Percentiles rank a stretch among this genome's conserved stretches.
Conservation (phyloP, 2,888 invertebrate species). For the Melieria omissa region DNA sequence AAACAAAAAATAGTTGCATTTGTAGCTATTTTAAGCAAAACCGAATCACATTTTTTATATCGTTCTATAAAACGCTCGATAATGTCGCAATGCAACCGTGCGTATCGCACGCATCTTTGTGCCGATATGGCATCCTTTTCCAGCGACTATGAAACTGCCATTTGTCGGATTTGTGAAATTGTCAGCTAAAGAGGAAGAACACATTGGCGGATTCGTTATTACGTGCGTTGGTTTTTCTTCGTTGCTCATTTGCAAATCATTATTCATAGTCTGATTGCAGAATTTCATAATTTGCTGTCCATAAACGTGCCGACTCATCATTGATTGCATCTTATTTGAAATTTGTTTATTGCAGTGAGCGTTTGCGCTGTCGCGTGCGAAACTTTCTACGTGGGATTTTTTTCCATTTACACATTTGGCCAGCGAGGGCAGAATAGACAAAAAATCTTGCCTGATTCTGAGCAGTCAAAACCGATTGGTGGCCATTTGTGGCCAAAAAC, state of each 20-base stretch:
- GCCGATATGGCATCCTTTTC: too few relatives aligned
- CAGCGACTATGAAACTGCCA: constrained; percentile 18
- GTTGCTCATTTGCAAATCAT: too few relatives aligned
- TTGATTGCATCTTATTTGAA: constrained; percentile 1
- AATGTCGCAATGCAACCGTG: too few relatives aligned
- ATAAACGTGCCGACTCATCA: background rate
- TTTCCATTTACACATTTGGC: constrained; percentile 41
- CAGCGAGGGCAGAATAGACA: constrained; percentile 46
- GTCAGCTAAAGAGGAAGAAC: constrained; percentile 22
- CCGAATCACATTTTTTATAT: too few relatives aligned
- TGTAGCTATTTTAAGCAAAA: too few relatives aligned
- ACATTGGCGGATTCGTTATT: constrained; percentile 13
- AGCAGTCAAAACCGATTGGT: constrained; percentile 45
- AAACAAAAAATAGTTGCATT: too few relatives aligned
- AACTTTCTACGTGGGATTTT: constrained; percentile 24
- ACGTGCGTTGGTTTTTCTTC: constrained; percentile 9
- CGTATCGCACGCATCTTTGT: too few relatives aligned
- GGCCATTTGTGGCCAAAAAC: constrained; percentile 46
- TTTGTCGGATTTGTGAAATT: constrained; percentile 30
- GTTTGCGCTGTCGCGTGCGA: constrained; percentile 12
- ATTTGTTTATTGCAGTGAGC: constrained; percentile 15
- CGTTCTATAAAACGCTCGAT: too few relatives aligned
- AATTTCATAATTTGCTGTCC: background rate
- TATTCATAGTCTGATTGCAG: background rate
- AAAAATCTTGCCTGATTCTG: constrained; percentile 48